Conservation (phyloP, 2,888 invertebrate genomes). For the Rhorus exstirpatorius region DNA sequence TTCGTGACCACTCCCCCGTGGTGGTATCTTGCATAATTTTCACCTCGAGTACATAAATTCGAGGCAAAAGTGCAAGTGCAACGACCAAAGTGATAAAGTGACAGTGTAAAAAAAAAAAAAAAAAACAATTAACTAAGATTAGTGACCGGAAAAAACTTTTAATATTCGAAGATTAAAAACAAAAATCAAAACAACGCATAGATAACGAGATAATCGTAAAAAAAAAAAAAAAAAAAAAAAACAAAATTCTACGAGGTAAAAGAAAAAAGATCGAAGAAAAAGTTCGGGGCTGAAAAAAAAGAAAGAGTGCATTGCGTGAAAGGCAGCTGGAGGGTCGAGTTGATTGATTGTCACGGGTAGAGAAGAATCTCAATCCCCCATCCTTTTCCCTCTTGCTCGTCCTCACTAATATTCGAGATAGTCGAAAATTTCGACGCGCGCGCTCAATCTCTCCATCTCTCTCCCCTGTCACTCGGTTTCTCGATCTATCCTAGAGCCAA, state of each 20-base stretch:
- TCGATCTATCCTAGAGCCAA: conserved; percentile 6
- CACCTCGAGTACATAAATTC: conserved; percentile 1
- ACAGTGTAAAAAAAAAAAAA: conserved; percentile 18
- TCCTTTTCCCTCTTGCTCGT: not conserved
- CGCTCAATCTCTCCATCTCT: conserved; percentile 2
- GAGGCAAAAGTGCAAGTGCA: conserved; percentile 35
- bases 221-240: conserved; percentile 1
- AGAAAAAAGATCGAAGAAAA: not conserved
- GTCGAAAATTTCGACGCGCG: conserved; percentile 50
- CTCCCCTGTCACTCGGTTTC: not conserved
- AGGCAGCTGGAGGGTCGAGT: conserved; percentile 60
- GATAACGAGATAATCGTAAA: too few species aligned
- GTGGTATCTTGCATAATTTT: conserved; percentile 1
- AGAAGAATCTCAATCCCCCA: conserved; percentile 31
- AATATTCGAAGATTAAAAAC: not conserved
- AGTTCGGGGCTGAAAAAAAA: conserved; percentile 14
- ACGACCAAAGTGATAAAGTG: conserved; percentile 35
- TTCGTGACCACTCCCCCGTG: not conserved
- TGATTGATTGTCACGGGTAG: conserved; percentile 67
- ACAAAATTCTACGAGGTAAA: conserved; percentile 1
- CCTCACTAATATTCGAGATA: conserved; percentile 17
- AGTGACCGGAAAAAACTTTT: too few species aligned
- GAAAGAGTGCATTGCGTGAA: conserved; percentile 1
- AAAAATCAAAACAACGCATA: not conserved
- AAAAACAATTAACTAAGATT: not conserved